Percentiles rank a stretch among this genome's conserved stretches.
Conservation (phyloP, 2,888 invertebrate species). For the Spilosoma lubricipeda region DNA sequence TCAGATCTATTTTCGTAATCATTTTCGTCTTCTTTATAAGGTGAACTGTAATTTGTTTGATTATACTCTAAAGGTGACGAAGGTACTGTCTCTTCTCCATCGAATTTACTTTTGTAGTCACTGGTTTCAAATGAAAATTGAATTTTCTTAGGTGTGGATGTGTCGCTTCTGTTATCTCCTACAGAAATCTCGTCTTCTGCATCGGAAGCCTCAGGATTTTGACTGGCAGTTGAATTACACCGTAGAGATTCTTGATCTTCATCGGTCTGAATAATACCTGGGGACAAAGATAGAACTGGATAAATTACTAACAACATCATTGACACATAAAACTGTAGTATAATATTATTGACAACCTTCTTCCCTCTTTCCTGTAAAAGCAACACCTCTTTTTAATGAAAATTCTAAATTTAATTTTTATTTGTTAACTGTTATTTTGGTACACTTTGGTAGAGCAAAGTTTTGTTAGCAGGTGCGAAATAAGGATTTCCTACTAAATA, state of each 20-base stretch:
- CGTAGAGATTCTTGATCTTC: slow-evolving; percentile 60
- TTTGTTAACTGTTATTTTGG: background rate
- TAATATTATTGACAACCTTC: background rate
- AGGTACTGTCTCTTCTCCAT: slow-evolving; percentile 61
- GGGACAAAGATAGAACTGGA: slow-evolving; percentile 36
- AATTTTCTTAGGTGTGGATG: slow-evolving; percentile 69
- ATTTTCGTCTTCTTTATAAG: slow-evolving; percentile 77
- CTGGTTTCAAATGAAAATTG: slow-evolving; percentile 54
- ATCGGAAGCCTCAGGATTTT: slow-evolving; percentile 70
- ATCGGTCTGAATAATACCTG: slow-evolving; percentile 64
- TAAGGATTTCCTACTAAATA: slow-evolving; percentile 40
- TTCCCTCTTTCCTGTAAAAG: background rate
- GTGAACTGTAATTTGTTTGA: slow-evolving; percentile 71
- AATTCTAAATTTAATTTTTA: background rate
- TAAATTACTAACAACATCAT: background rate
- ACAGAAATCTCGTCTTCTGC: slow-evolving; percentile 80
- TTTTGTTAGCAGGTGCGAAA: slow-evolving; percentile 25
- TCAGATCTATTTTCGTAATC: slow-evolving; percentile 69
- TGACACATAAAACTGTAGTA: background rate
- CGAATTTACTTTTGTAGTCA: slow-evolving; percentile 59
- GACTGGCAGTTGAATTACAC: slow-evolving; percentile 62
- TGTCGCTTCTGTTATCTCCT: slow-evolving; percentile 79
- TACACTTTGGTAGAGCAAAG: slow-evolving; percentile 3
- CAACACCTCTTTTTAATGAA: background rate
- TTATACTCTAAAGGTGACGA: slow-evolving; percentile 71